These are phyloP conservation scores for Tokudaia muenninki DNA, from an alignment of 2,797 vertebrate genomes.

Conservation along the genomic window DNA sequence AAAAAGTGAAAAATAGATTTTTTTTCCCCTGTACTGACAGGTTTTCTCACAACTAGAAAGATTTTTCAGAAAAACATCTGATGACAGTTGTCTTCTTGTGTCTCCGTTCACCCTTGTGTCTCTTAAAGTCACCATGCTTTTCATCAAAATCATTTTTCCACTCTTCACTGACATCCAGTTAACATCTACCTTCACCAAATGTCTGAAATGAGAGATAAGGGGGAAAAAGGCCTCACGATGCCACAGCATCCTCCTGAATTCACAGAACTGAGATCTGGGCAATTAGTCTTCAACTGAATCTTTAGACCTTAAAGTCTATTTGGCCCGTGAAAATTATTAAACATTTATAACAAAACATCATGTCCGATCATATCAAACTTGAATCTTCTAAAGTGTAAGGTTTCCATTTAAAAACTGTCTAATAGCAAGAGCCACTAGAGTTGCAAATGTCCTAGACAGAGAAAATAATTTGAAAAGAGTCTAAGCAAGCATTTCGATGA, in stretches of 20 bases:
- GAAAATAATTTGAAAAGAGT: constrained; percentile 41
- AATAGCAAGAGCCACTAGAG: constrained; percentile 21
- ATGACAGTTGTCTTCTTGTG: neutral
- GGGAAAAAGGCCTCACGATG: constrained; percentile 13
- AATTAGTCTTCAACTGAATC: constrained; percentile 45
- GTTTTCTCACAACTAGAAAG: constrained; percentile 42
- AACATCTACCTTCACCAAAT: constrained; percentile 19
- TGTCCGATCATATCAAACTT: constrained; percentile 54
- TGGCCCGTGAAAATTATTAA: constrained; percentile 79
- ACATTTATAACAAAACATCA: constrained; percentile 75
- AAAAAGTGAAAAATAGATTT: neutral
- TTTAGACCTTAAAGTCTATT: constrained; percentile 40
- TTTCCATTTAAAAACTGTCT: constrained; percentile 27
- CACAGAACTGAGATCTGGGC: constrained; percentile 62
- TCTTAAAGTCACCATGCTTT: constrained; percentile 56
- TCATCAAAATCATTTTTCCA: constrained; percentile 79
- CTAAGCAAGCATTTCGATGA: constrained; percentile 12
- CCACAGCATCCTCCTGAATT: constrained; percentile 23
- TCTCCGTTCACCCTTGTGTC: constrained; percentile 54
- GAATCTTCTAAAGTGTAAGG: neutral
- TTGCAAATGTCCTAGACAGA: neutral
- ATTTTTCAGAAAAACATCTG: neutral
- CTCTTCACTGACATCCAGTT: constrained; percentile 78
- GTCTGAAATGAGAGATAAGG: constrained; percentile 48
- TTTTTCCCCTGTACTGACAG: neutral